Conservation (phyloP, 2,888 invertebrate species). For the Thelaira solivaga region DNA sequence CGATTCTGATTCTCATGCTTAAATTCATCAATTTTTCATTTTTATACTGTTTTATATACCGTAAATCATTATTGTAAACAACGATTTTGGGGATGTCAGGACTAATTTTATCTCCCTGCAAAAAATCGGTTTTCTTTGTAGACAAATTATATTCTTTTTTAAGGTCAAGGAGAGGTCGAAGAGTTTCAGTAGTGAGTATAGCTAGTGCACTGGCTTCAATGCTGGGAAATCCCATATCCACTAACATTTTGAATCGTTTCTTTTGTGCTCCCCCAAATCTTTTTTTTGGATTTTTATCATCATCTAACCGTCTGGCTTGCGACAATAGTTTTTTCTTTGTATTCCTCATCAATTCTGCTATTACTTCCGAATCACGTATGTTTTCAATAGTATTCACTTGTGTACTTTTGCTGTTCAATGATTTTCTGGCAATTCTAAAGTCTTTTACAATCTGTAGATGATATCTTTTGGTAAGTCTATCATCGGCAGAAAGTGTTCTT, state of each 20-base stretch:
- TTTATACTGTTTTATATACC: neutral
- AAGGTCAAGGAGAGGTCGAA: neutral
- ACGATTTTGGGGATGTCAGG: neutral
- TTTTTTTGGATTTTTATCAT: neutral
- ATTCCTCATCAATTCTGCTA: neutral
- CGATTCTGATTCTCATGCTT: neutral
- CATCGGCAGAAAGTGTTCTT: neutral
- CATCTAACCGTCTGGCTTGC: neutral
- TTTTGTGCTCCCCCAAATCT: neutral
- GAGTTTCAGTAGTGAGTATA: neutral
- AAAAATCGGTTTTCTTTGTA: neutral
- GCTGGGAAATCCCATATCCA: neutral
- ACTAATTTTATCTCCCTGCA: neutral
- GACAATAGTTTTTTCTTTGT: constrained; percentile 11
- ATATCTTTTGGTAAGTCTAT: constrained; percentile 21
- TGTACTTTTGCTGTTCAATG: too few relatives aligned
- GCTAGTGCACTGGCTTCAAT: constrained; percentile 34
- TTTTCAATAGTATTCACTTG: too few relatives aligned
- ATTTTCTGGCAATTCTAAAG: neutral
- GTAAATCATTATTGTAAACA: neutral
- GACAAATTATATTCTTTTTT: constrained; percentile 3
- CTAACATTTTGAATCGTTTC: constrained; percentile 4
- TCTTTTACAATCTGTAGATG: constrained; percentile 27
- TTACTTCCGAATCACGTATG: too few relatives aligned
- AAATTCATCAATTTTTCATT: neutral